Evolutionary conservation across 1,140 invertebrate genomes (phyloP), one percentile per base, ranked within the genome.

Genomic region (Rhizoglyphus robini): DNA sequence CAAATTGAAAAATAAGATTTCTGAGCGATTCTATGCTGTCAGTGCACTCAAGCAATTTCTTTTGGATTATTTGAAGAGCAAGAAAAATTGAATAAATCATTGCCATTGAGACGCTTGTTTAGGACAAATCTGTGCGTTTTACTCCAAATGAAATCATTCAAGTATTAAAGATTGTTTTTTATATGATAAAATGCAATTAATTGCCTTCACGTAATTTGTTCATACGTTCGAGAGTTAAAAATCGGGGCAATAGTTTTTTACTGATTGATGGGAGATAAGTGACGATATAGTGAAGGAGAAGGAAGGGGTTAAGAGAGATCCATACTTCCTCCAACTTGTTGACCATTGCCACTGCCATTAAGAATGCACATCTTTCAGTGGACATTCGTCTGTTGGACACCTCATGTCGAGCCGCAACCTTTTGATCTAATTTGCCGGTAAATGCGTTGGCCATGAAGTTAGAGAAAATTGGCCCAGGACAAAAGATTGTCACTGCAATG

Each of bases 51-150:
- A 23, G 20, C 41, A 46, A 15, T 46, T 46, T 46, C 41, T 46
- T 46, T 46, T 23, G 15, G 41, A 46, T 15, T 46, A 23, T 15
- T 23, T 46, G 41, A 15, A 93, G 92, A n/a, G n/a, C n/a, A n/a
- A n/a, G n/a, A n/a, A n/a, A n/a, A n/a, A n/a, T n/a, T n/a, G n/a
- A n/a, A n/a, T n/a, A n/a, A 75, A 99, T 96, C 71, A 93, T 94
- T 76, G 90, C n/a, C 93, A 0, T 74, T 98, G 18, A 81, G 84
- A 49, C 94, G 93, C 0, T 77, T 99, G 48, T 96, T 94, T 23
- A 88, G 95, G 0, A 93, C 94, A 1, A 99, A 99, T 70, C 90
- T 99, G 15, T 15, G 23, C 15, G 41, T 46, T n/a, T n/a, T n/a
- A n/a, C n/a, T n/a, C n/a, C n/a, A n/a, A n/a, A n/a, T n/a, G n/a